phyloP scores from a whole-genome alignment of 2,888 invertebrate genomes.

The Cyclophora punctaria region DNA sequence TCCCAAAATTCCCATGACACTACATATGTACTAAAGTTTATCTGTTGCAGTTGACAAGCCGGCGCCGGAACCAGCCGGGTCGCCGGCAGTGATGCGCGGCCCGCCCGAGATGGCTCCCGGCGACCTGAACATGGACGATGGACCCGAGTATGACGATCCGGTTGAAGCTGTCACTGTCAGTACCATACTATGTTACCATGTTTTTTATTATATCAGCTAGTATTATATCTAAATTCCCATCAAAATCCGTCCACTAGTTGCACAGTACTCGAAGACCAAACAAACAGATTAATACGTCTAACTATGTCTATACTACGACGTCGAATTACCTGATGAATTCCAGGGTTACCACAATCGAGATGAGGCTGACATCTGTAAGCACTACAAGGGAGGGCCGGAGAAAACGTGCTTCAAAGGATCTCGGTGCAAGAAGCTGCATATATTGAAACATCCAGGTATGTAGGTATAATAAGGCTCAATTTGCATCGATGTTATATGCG shows the following conservation, averaged over 20 bases:
- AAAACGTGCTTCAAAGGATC: constrained; percentile 63
- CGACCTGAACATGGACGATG: constrained; percentile 31
- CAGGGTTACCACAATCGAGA: constrained; percentile 63
- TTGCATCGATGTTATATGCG: too few relatives aligned
- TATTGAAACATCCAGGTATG: constrained; percentile 55
- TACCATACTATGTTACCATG: background rate
- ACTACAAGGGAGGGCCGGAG: constrained; percentile 58
- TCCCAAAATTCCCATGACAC: too few relatives aligned
- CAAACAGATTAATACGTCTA: too few relatives aligned
- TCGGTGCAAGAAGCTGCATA: constrained; percentile 55
- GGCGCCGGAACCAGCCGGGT: background rate
- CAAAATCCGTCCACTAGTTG: too few relatives aligned
- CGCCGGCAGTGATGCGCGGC: constrained; percentile 1
- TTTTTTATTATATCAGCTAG: background rate
- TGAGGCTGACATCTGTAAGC: constrained; percentile 63
- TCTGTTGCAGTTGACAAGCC: constrained; percentile 26
- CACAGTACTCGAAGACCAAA: too few relatives aligned
- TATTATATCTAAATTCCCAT: too few relatives aligned
- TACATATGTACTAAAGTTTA: too few relatives aligned
- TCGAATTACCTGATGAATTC: too few relatives aligned
- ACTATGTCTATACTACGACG: too few relatives aligned
- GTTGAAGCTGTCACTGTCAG: constrained; percentile 57
- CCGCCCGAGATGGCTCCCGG: constrained; percentile 20
- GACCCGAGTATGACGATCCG: constrained; percentile 56
- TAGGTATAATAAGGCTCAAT: too few relatives aligned